phyloP scores from a whole-genome alignment of 2,113 vertebrate species.

The Colinus virginianus region DNA sequence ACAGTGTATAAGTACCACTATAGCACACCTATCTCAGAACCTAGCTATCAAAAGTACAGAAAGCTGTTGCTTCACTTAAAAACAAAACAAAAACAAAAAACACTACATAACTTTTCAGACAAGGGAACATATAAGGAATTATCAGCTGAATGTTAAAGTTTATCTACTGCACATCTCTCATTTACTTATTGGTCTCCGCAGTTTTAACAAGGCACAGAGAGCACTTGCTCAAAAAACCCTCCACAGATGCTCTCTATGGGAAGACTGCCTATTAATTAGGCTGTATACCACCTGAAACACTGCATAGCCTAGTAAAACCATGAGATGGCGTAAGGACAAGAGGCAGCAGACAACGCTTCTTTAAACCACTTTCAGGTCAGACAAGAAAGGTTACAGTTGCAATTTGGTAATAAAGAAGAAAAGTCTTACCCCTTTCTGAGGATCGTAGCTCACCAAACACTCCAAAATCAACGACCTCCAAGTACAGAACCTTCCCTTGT shows the following conservation, averaged over 20 bases:
- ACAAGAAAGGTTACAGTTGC: no score
- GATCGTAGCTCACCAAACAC: no score
- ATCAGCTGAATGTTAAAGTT: not conserved
- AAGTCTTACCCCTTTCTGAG: no score
- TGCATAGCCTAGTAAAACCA: not conserved
- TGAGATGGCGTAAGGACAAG: not conserved
- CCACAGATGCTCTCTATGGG: accelerated
- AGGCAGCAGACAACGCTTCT: no score
- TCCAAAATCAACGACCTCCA: no score
- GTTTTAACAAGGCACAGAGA: not conserved
- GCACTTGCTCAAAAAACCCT: not conserved
- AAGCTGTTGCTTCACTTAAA: not conserved
- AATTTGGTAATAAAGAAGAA: no score
- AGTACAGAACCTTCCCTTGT: no score
- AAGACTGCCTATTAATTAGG: not conserved
- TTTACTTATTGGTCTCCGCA: not conserved
- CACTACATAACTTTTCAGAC: not conserved
- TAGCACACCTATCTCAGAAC: not conserved
- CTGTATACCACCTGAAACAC: not conserved
- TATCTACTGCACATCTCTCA: not conserved
- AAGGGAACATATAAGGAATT: not conserved
- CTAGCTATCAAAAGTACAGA: not conserved
- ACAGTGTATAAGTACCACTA: not conserved
- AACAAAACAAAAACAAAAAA: not conserved
- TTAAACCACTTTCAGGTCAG: no score